Evolutionary conservation across 2,113 vertebrate genomes (phyloP).

Genomic region (Microtus pennsylvanicus): DNA sequence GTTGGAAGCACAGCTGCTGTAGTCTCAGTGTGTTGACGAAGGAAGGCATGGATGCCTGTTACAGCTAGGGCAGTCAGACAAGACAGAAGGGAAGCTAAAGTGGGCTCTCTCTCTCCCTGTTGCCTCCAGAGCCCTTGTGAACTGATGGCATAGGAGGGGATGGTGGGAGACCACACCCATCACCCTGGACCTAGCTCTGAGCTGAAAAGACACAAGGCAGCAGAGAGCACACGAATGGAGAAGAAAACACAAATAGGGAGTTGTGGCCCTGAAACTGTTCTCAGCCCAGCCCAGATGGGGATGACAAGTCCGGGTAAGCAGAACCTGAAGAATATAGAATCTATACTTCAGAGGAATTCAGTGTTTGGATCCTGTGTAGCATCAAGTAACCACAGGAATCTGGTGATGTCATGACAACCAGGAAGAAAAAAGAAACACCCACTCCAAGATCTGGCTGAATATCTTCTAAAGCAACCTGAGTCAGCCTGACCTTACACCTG

Average conservation of each 20-base stretch:
- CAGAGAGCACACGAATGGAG: rapidly evolving
- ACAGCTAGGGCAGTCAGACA: neutral
- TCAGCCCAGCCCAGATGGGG: neutral
- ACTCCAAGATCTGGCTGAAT: neutral
- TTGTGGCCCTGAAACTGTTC: neutral
- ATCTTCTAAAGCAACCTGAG: neutral
- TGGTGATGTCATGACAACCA: conserved; percentile 19
- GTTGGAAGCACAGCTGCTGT: neutral
- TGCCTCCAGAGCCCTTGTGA: neutral
- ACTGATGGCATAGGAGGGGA: neutral
- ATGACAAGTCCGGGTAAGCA: neutral
- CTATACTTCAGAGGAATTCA: neutral
- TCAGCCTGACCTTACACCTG: conserved; percentile 52
- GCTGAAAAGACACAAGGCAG: neutral
- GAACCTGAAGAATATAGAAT: neutral
- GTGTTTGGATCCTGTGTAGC: neutral
- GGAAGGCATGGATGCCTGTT: neutral
- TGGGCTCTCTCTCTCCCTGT: neutral
- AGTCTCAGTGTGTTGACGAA: neutral
- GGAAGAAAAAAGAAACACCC: neutral
- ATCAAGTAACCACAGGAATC: neutral
- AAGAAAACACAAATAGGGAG: neutral
- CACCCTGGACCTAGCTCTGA: neutral
- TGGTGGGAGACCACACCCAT: rapidly evolving
- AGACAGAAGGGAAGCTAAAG: neutral